Evolutionary conservation across 2,113 vertebrate genomes (phyloP).

Genomic region (Donacobius atricapilla): DNA sequence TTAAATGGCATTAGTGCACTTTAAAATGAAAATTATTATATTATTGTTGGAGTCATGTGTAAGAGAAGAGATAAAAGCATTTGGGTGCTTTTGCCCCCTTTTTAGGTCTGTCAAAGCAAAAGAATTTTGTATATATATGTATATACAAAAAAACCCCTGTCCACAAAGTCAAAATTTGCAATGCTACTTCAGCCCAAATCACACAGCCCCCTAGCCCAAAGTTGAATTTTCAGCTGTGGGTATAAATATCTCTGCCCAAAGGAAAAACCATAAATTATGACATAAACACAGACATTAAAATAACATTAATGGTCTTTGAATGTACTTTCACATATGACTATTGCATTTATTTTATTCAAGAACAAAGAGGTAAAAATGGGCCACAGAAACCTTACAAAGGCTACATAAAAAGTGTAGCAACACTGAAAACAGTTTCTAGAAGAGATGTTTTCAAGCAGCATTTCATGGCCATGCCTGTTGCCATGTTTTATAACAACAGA

Average conservation of each 20-base stretch:
- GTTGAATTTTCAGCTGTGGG: not conserved
- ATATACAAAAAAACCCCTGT: not conserved
- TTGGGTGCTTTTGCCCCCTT: not conserved
- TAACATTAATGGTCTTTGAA: not conserved
- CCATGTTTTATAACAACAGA: not conserved
- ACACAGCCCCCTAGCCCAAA: not conserved
- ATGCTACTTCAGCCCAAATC: not conserved
- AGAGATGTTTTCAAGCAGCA: not conserved
- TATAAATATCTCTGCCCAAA: not conserved
- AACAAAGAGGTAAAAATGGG: not conserved
- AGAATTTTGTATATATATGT: not conserved
- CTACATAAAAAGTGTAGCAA: not conserved
- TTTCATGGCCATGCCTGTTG: not conserved
- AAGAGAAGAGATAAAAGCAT: constrained; percentile 21
- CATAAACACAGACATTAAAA: not conserved
- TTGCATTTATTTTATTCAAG: not conserved
- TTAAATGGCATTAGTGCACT: constrained; percentile 40
- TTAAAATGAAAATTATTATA: constrained; percentile 49
- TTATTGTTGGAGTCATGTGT: constrained; percentile 3
- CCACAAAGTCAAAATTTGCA: not conserved
- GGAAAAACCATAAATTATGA: not conserved
- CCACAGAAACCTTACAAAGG: not conserved
- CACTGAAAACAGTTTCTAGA: not conserved
- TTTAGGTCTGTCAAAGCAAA: not conserved
- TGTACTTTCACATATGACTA: not conserved